Conservation (phyloP, 2,888 invertebrate species). For the Trissolcus japonicus region DNA sequence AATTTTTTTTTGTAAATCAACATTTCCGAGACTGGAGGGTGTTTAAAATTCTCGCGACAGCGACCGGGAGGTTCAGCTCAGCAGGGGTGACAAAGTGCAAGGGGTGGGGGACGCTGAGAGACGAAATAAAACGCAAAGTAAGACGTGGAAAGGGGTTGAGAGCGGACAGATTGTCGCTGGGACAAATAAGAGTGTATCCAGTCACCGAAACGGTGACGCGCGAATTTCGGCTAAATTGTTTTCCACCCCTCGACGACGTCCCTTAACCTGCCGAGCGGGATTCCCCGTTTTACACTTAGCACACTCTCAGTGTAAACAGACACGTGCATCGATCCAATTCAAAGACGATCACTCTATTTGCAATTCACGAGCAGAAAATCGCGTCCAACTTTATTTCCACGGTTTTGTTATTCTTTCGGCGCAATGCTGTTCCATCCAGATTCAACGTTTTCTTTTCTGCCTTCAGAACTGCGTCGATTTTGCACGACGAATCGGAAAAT, state of each 20-base stretch:
- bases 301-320: conserved; percentile 54
- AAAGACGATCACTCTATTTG: conserved; percentile 52
- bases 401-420: neutral
- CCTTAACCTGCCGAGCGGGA: conserved; percentile 55
- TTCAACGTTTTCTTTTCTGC: too few relatives aligned
- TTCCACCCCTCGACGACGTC: conserved; percentile 62
- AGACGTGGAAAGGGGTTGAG: conserved; percentile 65
- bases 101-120: conserved; percentile 14
- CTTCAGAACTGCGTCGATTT: too few relatives aligned
- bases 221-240: conserved; percentile 74
- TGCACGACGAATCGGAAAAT: too few relatives aligned
- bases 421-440: too few relatives aligned
- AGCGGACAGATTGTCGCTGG: conserved; percentile 72
- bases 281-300: conserved; percentile 52
- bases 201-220: conserved; percentile 69
- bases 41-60: conserved; percentile 52
- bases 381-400: conserved; percentile 32
- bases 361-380: conserved; percentile 35
- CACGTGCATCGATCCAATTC: conserved; percentile 54
- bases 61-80: conserved; percentile 10
- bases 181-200: conserved; percentile 72
- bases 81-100: conserved; percentile 2
- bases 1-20: too few relatives aligned
- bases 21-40: conserved; percentile 27
- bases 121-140: conserved; percentile 48